phyloP scores from a whole-genome alignment of 1,140 invertebrate genomes.

The Choristoneura fumiferana region DNA sequence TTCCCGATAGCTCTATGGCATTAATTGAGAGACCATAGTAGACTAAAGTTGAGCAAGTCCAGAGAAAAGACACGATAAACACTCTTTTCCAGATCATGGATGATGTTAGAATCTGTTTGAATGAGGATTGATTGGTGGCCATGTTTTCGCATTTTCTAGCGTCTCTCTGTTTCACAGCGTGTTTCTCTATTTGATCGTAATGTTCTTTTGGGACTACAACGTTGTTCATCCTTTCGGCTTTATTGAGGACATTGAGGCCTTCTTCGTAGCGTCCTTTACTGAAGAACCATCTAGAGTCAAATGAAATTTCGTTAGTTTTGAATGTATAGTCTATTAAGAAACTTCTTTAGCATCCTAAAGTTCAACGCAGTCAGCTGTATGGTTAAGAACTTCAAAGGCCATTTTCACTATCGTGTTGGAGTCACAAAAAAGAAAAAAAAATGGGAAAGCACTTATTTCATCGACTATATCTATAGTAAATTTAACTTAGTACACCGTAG shows the following conservation, averaged over 20 bases:
- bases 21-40: conserved; percentile 90
- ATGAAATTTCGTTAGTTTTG: no score
- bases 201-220: conserved; percentile 78
- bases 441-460: no score
- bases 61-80: conserved; percentile 83
- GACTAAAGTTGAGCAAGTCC: conserved; percentile 85
- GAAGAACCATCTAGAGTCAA: conserved; percentile 86
- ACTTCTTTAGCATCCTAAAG: no score
- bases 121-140: conserved; percentile 65
- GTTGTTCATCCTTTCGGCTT: conserved; percentile 84
- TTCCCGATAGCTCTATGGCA: conserved; percentile 82
- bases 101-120: conserved; percentile 79
- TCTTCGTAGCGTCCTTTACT: conserved; percentile 85
- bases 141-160: conserved; percentile 53
- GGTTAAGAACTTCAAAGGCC: no score
- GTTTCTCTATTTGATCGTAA: conserved; percentile 66
- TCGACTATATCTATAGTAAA: no score
- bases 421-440: no score
- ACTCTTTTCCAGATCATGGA: conserved; percentile 81
- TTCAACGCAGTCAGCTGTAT: no score
- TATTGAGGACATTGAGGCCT: conserved; percentile 80
- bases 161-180: conserved; percentile 63
- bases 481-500: no score
- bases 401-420: no score
- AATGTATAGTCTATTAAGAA: no score